phyloP scores from a whole-genome alignment of 2,888 invertebrate species.

The Dione juno region DNA sequence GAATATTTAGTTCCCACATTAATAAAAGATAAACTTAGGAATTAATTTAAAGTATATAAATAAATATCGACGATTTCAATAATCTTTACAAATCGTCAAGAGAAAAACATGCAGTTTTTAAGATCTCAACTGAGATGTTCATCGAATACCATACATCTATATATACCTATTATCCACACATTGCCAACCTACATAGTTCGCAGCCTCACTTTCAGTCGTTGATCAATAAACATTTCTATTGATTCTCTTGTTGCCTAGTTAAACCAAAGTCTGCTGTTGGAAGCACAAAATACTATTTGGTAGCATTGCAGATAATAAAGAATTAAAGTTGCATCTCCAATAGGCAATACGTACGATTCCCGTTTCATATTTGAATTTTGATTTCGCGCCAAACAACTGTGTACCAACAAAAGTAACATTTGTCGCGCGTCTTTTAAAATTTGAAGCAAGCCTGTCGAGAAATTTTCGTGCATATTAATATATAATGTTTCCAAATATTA shows the following conservation, averaged over 20 bases:
- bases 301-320: constrained; percentile 33
- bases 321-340: constrained; percentile 6
- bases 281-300: constrained; percentile 5
- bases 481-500: neutral
- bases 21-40: neutral
- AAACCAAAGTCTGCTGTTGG: constrained; percentile 25
- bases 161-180: constrained; percentile 9
- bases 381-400: constrained; percentile 42
- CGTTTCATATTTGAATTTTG: constrained; percentile 36
- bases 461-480: neutral
- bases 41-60: neutral
- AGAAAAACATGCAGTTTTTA: neutral
- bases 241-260: constrained; percentile 48
- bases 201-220: constrained; percentile 48
- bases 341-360: neutral
- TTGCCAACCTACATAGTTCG: constrained; percentile 38
- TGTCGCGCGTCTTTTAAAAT: constrained; percentile 42
- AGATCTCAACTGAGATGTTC: neutral
- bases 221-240: constrained; percentile 54
- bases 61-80: neutral
- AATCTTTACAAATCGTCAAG: too few relatives aligned
- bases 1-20: neutral
- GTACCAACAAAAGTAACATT: constrained; percentile 29
- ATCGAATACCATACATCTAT: neutral
- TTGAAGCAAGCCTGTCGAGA: neutral